Percentiles rank a stretch among this genome's conserved stretches.
phyloP scores from a whole-genome alignment of 2,113 vertebrate genomes.

The Lethenteron camtschaticum region DNA sequence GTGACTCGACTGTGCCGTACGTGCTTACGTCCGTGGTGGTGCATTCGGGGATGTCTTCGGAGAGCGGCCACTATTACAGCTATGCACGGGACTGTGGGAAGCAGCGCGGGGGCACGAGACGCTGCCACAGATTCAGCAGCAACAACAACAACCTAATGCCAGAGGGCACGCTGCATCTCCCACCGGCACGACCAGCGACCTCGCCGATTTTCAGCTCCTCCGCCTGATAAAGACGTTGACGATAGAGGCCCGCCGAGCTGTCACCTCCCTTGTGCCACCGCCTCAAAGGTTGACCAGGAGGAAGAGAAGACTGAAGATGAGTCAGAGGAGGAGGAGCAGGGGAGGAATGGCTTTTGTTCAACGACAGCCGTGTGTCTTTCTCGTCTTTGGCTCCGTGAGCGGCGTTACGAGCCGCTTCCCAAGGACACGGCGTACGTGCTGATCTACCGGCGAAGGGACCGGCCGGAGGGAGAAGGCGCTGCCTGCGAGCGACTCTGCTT shows the following conservation, averaged over 20 bases:
- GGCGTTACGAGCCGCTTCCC: constrained; percentile 82
- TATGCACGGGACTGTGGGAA: constrained; percentile 30
- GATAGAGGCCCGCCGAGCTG: too few species aligned
- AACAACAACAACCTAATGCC: constrained; percentile 34
- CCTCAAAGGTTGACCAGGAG: constrained; percentile 12
- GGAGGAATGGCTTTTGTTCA: constrained; percentile 86
- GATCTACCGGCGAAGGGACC: constrained; percentile 39
- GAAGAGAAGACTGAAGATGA: constrained; percentile 16
- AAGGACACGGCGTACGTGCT: constrained; percentile 95
- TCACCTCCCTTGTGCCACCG: background rate
- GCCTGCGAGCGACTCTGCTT: too few species aligned
- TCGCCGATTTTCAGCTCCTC: too few species aligned
- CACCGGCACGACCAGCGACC: constrained; percentile 8
- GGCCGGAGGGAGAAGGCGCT: too few species aligned
- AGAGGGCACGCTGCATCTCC: constrained; percentile 22
- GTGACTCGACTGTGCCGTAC: constrained; percentile 32
- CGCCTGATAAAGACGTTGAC: too few species aligned
- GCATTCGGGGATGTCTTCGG: constrained; percentile 88
- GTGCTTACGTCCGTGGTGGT: constrained; percentile 75
- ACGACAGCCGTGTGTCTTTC: constrained; percentile 89
- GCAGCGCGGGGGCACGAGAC: too few species aligned
- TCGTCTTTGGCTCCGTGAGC: constrained; percentile 86
- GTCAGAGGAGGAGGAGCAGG: constrained; percentile 25
- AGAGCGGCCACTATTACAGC: constrained; percentile 93
- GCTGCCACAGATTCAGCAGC: too few species aligned